phyloP scores from a whole-genome alignment of 2,797 vertebrate genomes.

The Galagoides demidoff region DNA sequence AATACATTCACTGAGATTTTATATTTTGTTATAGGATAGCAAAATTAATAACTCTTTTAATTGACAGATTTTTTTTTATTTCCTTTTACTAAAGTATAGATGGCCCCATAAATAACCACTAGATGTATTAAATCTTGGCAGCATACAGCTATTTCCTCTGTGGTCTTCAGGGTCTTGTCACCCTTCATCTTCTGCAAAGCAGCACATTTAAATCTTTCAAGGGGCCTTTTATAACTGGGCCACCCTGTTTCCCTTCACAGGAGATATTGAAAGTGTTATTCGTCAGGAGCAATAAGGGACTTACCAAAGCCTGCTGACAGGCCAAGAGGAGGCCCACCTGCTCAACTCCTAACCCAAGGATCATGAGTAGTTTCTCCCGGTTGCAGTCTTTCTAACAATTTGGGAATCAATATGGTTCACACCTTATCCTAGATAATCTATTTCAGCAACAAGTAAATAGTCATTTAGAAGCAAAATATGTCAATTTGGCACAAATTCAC shows the following conservation, averaged over 20 bases:
- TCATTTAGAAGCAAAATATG: slow-evolving; percentile 12
- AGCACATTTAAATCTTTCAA: slow-evolving; percentile 71
- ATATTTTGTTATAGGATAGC: slow-evolving; percentile 40
- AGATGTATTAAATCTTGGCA: slow-evolving; percentile 43
- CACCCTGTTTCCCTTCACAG: slow-evolving; percentile 56
- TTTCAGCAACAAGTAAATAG: slow-evolving; percentile 33
- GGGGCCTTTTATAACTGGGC: slow-evolving; percentile 57
- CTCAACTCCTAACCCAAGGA: neutral
- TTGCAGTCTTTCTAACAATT: neutral
- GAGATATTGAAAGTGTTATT: slow-evolving; percentile 49
- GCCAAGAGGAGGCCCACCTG: slow-evolving; percentile 52
- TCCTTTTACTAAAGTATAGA: slow-evolving; percentile 66
- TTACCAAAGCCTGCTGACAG: neutral
- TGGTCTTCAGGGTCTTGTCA: slow-evolving; percentile 51
- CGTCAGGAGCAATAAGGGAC: slow-evolving; percentile 24
- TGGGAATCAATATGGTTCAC: slow-evolving; percentile 11
- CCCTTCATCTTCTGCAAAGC: slow-evolving; percentile 61
- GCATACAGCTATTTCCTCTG: slow-evolving; percentile 67
- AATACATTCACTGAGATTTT: slow-evolving; percentile 49
- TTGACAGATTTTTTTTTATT: slow-evolving; percentile 67
- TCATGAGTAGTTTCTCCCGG: neutral
- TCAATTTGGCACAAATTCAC: slow-evolving; percentile 9
- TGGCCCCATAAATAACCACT: slow-evolving; percentile 56
- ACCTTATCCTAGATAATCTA: neutral
- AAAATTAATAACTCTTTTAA: slow-evolving; percentile 64